Evolutionary conservation across 2,888 invertebrate species (phyloP), one percentile per base, ranked within the genome.

Genomic region (Limnephilus rhombicus): DNA sequence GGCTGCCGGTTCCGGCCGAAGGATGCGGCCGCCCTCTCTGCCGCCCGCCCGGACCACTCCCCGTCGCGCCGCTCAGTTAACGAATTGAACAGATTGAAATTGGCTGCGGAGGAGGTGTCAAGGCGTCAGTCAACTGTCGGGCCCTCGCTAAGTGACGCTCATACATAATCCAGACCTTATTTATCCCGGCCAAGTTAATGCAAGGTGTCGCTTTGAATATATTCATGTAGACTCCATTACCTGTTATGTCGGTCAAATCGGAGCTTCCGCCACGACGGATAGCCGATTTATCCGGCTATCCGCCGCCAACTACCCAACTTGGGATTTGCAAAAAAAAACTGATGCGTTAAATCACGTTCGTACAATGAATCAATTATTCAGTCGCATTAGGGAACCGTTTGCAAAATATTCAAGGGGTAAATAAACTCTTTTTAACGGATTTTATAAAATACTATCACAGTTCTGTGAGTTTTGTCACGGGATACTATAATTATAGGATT

Each of bases 101-200:
- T 86, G 86, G 49, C 37, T 86, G 90, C 85, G 68, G 85, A n/a
- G 85, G 34, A 91, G 80, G 81, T 81, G 87, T 87, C 86, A 87
- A 87, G 87, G 85, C 87, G 92, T 92, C 92, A 91, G 81, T 92
- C 92, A 92, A 83, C 90, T 92, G 92, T 81, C 90, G 80, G 92
- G 24, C 90, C 90, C 85, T 89, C 87, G 92, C 92, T 92, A 92
- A 92, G 92, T 92, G 92, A 91, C 92, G 81, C 85, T 89, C 80
- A 88, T 91, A 83, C 49, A 92, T 92, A 87, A 92, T 92, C 91
- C 89, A 91, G 37, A 45, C 34, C 80, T 82, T 89, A 88, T 91
- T 91, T 88, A 88, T 89, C 91, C 87, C 18, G 91, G 88, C 82
- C 88, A 88, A 91, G 89, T 91, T 91, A 91, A 91, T 83, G 89